Percentiles rank a stretch among this genome's conserved stretches.
Conservation (phyloP, 1,140 invertebrate genomes). For the Gyrodactylus bullatarudis region DNA sequence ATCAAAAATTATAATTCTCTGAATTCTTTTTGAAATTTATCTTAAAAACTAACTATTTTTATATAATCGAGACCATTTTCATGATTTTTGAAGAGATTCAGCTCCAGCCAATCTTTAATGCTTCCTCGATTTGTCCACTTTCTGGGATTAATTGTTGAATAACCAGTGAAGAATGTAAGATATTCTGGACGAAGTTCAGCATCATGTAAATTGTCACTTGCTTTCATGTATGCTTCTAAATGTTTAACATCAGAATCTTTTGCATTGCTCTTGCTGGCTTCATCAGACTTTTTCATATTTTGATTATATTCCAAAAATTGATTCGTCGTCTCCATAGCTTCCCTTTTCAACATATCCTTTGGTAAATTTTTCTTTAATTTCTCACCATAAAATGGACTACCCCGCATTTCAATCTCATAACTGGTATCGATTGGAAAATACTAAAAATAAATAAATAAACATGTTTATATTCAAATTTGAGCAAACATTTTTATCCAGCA, state of each 20-base stretch:
- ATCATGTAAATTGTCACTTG: neutral
- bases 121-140: neutral
- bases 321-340: neutral
- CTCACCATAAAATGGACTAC: neutral
- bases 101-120: neutral
- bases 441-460: neutral
- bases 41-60: neutral
- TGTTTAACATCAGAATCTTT: neutral
- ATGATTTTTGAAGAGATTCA: neutral
- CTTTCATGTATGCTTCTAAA: neutral
- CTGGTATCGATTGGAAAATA: neutral
- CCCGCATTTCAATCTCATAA: neutral
- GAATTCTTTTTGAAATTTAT: too few species aligned
- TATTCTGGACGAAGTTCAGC: neutral
- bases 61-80: neutral
- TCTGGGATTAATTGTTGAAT: neutral
- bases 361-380: neutral
- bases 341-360: neutral
- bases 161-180: neutral
- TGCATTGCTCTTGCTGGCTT: neutral
- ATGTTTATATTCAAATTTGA: neutral
- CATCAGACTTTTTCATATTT: neutral
- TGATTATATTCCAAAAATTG: neutral
- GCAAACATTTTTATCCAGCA: neutral
- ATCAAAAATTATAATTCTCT: too few species aligned